Base-by-base conservation (phyloP, 2,113 vertebrate species). In the Phasianus colchicus region DNA sequence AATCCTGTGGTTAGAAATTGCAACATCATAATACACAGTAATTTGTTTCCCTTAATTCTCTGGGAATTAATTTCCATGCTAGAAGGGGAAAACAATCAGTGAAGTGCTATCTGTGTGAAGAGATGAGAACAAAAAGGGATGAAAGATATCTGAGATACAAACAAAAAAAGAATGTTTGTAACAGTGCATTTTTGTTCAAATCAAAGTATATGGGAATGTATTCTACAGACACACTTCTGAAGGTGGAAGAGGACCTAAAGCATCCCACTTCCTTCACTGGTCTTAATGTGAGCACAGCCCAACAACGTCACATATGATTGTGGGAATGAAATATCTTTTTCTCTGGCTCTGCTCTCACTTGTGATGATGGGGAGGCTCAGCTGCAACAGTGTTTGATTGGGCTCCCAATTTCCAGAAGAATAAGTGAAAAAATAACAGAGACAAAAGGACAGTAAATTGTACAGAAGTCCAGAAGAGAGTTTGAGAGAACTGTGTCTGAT, bases 11-110 rank as follows among this genome's bases (percentile, higher is more conserved):
- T 94, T 95, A 76, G 55, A 52, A 82, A 27, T 93, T 96, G 84
- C 87, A 76, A 93, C 89, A 94, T 87, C 71, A 34, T 92, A 93
- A 85, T 5, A 89, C 74, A 52, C 58, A 87, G 71, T 73, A 94
- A 92, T 96, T 94, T 95, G 92, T 94, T 93, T 70, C 71, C 30
- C 19, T 94, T 93, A 90, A 88, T 88, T 94, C 73, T 8, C 66
- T 89, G 86, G 40, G 75, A 93, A 96, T 76, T 67, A 7, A 82
- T 90, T 93, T 89, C 58, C 4, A 5, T 79, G 30, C 50, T 89
- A 61, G 66, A 90, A 76, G 60, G 7, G 27, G 18, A 82, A 93
- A 89, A 91, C 20, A 42, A 58, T 40, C 78, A 3, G 7, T 69
- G 19, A 43, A 90, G 10, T n/a, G 15, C 1, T 71, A 64, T 36